phyloP scores from a whole-genome alignment of 2,113 vertebrate species.

The Neolamprologus cancellatus region DNA sequence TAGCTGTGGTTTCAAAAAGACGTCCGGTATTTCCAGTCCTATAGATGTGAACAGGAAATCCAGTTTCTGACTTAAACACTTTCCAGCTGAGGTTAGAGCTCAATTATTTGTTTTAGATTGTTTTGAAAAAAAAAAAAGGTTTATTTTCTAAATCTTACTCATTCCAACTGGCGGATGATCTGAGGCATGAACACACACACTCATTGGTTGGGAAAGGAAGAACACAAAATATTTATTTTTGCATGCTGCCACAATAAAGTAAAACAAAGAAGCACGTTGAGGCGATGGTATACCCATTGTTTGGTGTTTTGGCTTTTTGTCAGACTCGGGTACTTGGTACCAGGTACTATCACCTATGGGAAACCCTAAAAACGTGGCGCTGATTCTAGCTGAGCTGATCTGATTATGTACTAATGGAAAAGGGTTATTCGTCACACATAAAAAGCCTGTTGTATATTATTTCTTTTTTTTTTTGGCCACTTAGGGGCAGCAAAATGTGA shows the following conservation, averaged over 20 bases:
- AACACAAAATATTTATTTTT: too few species aligned
- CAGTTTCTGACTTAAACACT: background rate
- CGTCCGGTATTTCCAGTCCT: accelerated
- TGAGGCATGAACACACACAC: too few species aligned
- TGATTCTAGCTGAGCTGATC: background rate
- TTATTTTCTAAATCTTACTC: background rate
- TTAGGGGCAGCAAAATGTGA: background rate
- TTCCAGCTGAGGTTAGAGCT: background rate
- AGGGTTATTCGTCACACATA: background rate
- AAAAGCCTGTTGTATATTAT: background rate
- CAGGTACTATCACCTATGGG: background rate
- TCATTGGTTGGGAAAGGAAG: too few species aligned
- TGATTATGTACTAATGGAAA: background rate
- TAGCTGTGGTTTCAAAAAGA: background rate
- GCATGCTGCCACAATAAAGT: too few species aligned
- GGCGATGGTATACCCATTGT: too few species aligned
- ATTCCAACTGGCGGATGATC: background rate
- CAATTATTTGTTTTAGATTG: background rate
- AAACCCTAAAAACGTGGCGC: background rate
- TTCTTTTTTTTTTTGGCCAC: background rate
- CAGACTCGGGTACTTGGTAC: background rate
- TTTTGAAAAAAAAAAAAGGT: background rate
- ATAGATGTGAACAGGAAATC: background rate
- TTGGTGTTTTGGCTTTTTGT: too few species aligned
- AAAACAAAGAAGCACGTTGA: too few species aligned